Evolutionary conservation across 2,888 invertebrate species (phyloP), one percentile per base, ranked within the genome.

Genomic region (Myopa tessellatipennis): DNA sequence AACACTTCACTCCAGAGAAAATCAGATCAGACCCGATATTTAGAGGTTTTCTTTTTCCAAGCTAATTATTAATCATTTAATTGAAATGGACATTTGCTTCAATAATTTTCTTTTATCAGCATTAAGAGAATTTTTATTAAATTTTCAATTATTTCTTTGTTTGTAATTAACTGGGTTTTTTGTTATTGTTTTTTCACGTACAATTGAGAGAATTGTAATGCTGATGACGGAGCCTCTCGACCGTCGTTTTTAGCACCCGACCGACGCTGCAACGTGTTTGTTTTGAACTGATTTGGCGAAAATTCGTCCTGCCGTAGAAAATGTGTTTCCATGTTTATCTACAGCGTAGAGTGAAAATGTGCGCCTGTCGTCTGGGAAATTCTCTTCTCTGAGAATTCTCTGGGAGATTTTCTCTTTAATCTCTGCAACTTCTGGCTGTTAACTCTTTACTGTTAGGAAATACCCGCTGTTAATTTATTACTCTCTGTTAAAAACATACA

Each of bases 221-320:
- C 45, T 45, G 45, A 45, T 10, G 45, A 10, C 10, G 6, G 45
- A 26, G 55, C 55, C 38, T 14, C 50, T 12, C 8, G 8, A 52
- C 52, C 16, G 50, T 52, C 45, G 45, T 45, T 50, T 10, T 3
- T 6, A 14, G 76, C 3, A 1, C 80, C 78, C 81, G 74, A 78
- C 80, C 80, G 61, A 55, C 50, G 52, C 45, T 70, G 61, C 75
- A 69, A 78, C 80, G 79, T 80, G 79, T 77, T 80, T 77, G 55
- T 76, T 79, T 80, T 77, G 71, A 78, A 81, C 81, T 81, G 77
- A 80, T 38, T 69, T 36, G 65, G 45, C n/a, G 12, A 18, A 55
- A 74, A 18, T 55, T n/a, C 45, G 34, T 74, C 40, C 34, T 38
- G 18, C 55, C 74, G 55, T 55, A 67, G 38, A 38, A 68, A 73